Percentiles rank a stretch among this genome's conserved stretches.
These are phyloP conservation scores for Otocyon megalotis DNA, from an alignment of 2,113 vertebrate species.

Conservation along the genomic window DNA sequence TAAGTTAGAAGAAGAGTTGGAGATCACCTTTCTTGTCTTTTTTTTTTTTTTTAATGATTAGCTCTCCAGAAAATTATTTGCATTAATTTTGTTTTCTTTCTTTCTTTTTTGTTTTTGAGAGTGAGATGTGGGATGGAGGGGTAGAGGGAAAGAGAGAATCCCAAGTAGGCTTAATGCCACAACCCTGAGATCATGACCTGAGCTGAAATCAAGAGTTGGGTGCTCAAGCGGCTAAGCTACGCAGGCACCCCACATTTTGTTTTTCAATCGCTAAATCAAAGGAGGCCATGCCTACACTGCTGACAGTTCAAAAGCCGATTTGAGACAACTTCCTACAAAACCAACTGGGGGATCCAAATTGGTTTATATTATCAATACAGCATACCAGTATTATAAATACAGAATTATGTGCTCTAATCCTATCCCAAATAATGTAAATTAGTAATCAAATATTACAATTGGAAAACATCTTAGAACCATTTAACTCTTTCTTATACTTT, in stretches of 20 bases:
- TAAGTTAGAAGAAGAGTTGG: background rate
- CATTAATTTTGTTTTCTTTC: slow-evolving; percentile 32
- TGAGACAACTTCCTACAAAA: slow-evolving; percentile 20
- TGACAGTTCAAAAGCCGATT: slow-evolving; percentile 53
- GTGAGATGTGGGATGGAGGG: too few species aligned
- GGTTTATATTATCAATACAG: background rate
- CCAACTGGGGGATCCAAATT: background rate
- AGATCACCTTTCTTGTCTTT: background rate
- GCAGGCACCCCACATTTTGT: background rate
- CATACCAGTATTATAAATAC: background rate
- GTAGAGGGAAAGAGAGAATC: background rate
- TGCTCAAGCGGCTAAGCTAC: background rate
- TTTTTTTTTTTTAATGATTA: background rate
- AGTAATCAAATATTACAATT: background rate
- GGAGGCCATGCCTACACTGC: background rate
- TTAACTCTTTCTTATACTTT: slow-evolving; percentile 43
- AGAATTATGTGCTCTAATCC: slow-evolving; percentile 12
- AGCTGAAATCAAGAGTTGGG: background rate
- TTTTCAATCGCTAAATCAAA: background rate
- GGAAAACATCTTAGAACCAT: slow-evolving; percentile 18
- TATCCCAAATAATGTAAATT: background rate
- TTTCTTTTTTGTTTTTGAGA: too few species aligned
- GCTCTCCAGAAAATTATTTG: slow-evolving; percentile 16
- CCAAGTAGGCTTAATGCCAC: background rate
- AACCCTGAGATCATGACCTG: background rate